Base-by-base conservation (phyloP, 2,888 invertebrate species). In the Phengaris arion region DNA sequence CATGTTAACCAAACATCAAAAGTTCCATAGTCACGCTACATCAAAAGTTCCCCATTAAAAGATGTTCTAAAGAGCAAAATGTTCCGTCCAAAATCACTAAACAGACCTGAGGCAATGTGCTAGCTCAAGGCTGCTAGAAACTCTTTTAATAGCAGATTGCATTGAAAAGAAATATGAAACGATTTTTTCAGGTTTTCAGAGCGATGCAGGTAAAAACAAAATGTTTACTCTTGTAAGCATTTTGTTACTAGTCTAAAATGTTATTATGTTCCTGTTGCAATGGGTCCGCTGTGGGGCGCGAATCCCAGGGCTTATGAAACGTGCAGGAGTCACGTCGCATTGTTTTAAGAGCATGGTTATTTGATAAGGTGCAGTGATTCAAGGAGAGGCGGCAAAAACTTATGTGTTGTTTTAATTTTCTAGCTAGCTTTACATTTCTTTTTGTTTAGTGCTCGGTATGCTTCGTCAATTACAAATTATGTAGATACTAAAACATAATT, bases 401-500 rank as follows among this genome's bases (percentile, higher is more conserved):
- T 10, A 35, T 64, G 48, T 48, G 6, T 48, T 48, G 4, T 48
- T 48, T 4, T 45, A 10, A 22, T 15, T 22, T 59, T 22, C 59
- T 59, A 9, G 59, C 22, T 22, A 10, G 52, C 52, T 52, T 10
- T 5, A 55, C 12, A 64, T 64, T 64, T 59, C 22, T 59, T 59
- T 64, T 64, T 9, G 22, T 64, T 64, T 64, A 64, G 35, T 35
- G 35, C 35, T 12, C 7, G 10, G 35, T 35, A 64, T 35, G 64
- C 64, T 35, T 13, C 64, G 8, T 13, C 64, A 64, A 45, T 64
- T 45, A 45, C 64, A 64, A 64, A 64, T 64, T 64, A 64, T 64
- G 64, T 64, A 64, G 64, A 64, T 12, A 64, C 64, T 64, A 64
- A 64, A 64, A 64, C 64, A 64, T 64, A 64, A 64, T 64, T 64